These are phyloP conservation scores for Melanargia galathea DNA, from an alignment of 2,888 invertebrate genomes.

Conservation along the genomic window DNA sequence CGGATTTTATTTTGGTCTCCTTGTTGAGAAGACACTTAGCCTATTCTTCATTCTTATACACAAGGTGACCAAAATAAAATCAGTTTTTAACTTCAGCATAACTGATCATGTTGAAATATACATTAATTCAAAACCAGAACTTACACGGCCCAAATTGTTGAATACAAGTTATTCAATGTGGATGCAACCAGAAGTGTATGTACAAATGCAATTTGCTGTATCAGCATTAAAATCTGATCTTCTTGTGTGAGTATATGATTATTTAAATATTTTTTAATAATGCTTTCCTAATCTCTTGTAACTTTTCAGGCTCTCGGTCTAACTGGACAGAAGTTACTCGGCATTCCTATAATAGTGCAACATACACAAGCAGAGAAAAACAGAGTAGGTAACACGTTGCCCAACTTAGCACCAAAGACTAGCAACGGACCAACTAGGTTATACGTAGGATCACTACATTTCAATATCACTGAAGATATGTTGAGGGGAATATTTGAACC, in stretches of 20 bases:
- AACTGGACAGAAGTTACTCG: conserved; percentile 96
- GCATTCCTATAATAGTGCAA: conserved; percentile 98
- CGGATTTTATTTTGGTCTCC: too few relatives aligned
- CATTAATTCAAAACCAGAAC: too few relatives aligned
- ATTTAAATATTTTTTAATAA: not conserved
- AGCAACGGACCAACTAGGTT: conserved; percentile 97
- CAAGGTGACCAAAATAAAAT: too few relatives aligned
- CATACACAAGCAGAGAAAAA: conserved; percentile 98
- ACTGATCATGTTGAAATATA: too few relatives aligned
- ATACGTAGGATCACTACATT: conserved; percentile 98
- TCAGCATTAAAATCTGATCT: too few relatives aligned
- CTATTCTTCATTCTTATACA: too few relatives aligned
- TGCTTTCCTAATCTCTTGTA: not conserved
- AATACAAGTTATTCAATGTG: too few relatives aligned
- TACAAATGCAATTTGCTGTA: too few relatives aligned
- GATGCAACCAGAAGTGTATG: too few relatives aligned
- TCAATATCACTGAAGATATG: conserved; percentile 99
- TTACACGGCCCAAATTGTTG: too few relatives aligned
- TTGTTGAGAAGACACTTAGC: too few relatives aligned
- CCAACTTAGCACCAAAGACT: conserved; percentile 92
- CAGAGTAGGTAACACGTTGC: conserved; percentile 93
- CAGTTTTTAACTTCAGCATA: too few relatives aligned
- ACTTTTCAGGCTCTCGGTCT: conserved; percentile 92
- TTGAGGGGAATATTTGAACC: conserved; percentile 98
- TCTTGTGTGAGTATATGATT: not conserved